Evolutionary conservation across 2,113 vertebrate species (phyloP).

Genomic region (Ochotona princeps): DNA sequence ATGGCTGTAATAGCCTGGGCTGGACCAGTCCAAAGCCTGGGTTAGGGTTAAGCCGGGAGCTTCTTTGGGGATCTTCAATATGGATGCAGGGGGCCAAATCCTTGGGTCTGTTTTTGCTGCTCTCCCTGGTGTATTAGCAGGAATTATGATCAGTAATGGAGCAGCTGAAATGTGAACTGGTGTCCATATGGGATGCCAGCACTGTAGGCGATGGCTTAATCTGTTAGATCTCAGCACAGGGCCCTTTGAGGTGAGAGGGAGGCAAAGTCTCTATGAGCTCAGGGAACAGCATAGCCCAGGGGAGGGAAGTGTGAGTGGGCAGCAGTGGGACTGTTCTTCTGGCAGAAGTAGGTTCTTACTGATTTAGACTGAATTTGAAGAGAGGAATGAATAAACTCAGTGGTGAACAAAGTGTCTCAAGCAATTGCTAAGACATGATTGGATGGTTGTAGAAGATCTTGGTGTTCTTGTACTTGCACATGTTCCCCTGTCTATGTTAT

Average conservation of each 20-base stretch:
- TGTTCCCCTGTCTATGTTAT: conserved; percentile 21
- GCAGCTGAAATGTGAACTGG: too few species aligned
- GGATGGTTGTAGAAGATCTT: neutral
- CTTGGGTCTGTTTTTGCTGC: too few species aligned
- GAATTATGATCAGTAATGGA: too few species aligned
- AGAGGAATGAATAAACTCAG: neutral
- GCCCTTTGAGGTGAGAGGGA: neutral
- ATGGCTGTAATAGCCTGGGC: too few species aligned
- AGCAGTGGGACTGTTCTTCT: neutral
- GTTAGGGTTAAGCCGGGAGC: too few species aligned
- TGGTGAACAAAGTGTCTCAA: neutral
- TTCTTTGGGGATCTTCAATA: too few species aligned
- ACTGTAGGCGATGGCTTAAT: too few species aligned
- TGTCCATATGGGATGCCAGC: too few species aligned
- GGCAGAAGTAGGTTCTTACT: neutral
- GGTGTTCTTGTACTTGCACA: neutral
- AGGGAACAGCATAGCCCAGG: neutral
- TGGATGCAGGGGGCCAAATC: too few species aligned
- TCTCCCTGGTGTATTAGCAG: too few species aligned
- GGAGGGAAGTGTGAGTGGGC: neutral
- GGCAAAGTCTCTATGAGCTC: neutral
- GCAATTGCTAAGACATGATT: neutral
- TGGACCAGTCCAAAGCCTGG: too few species aligned
- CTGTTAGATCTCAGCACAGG: too few species aligned
- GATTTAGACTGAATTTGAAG: neutral